These are phyloP conservation scores for Fulica atra DNA, from an alignment of 2,113 vertebrate genomes.

Conservation along the genomic window DNA sequence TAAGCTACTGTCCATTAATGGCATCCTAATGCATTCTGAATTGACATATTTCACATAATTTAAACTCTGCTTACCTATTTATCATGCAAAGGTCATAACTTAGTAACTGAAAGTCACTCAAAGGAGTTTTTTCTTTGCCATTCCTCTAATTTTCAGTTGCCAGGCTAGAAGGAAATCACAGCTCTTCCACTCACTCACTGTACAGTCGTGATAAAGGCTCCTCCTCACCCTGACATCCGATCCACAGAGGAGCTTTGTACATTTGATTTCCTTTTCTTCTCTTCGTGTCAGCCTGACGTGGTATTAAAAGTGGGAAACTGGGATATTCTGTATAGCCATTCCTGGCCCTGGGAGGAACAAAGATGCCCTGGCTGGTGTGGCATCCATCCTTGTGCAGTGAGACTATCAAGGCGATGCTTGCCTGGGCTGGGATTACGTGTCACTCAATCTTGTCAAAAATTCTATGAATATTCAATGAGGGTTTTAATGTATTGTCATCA, in stretches of 20 bases:
- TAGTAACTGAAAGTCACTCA: constrained; percentile 51
- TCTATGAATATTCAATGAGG: constrained; percentile 82
- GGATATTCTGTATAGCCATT: not conserved
- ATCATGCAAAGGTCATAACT: constrained; percentile 65
- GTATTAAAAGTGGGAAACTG: not conserved
- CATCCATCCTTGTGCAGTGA: not conserved
- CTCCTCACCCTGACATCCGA: not conserved
- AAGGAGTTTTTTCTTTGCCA: constrained; percentile 38
- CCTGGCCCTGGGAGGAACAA: not conserved
- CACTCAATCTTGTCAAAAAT: constrained; percentile 76
- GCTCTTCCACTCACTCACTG: constrained; percentile 14
- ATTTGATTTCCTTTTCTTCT: not conserved
- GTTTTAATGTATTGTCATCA: constrained; percentile 79
- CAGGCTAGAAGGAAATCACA: not conserved
- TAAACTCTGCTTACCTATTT: constrained; percentile 67
- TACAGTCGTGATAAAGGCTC: not conserved
- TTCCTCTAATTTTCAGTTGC: constrained; percentile 42
- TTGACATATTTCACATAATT: constrained; percentile 63
- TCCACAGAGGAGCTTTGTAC: not conserved
- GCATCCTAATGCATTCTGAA: constrained; percentile 61
- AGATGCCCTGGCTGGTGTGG: constrained; percentile 36
- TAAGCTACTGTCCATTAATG: constrained; percentile 58
- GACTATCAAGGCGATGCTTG: not conserved
- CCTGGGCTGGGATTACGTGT: constrained; percentile 61
- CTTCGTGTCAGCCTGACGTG: not conserved